Percentiles rank a stretch among this genome's conserved stretches.
phyloP scores from a whole-genome alignment of 1,140 invertebrate species.

The Drosophila athabasca region DNA sequence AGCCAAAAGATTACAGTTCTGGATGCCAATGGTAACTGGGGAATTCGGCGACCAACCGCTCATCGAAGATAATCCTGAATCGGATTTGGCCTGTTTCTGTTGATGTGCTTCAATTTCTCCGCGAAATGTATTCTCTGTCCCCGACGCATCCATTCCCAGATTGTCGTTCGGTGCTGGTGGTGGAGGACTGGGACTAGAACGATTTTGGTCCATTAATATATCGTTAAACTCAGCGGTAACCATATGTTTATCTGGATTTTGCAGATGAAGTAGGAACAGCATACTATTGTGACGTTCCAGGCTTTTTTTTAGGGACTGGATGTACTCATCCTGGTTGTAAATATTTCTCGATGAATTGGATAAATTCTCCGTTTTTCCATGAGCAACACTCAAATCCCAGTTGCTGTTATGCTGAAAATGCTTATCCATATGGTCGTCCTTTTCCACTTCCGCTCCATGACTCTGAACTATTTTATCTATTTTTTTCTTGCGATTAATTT shows the following conservation, averaged over 20 bases:
- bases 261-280: conserved; percentile 77
- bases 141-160: conserved; percentile 8
- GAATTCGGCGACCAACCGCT: conserved; percentile 92
- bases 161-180: conserved; percentile 88
- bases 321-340: conserved; percentile 82
- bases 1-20: conserved; percentile 22
- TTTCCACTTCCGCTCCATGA: background rate
- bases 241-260: conserved; percentile 74
- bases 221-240: conserved; percentile 45
- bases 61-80: conserved; percentile 93
- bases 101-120: conserved; percentile 61
- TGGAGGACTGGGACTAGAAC: conserved; percentile 91
- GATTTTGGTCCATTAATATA: conserved; percentile 70
- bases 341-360: conserved; percentile 41
- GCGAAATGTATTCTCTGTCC: conserved; percentile 40
- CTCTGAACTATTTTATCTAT: conserved; percentile 46
- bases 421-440: too few relatives aligned
- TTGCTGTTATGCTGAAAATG: background rate
- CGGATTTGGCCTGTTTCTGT: conserved; percentile 89
- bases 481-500: conserved; percentile 72
- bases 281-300: conserved; percentile 82
- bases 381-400: background rate
- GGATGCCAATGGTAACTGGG: conserved; percentile 76
- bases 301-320: conserved; percentile 73
- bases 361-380: conserved; percentile 1